phyloP scores from a whole-genome alignment of 2,113 vertebrate species.

The Sorex fumeus region DNA sequence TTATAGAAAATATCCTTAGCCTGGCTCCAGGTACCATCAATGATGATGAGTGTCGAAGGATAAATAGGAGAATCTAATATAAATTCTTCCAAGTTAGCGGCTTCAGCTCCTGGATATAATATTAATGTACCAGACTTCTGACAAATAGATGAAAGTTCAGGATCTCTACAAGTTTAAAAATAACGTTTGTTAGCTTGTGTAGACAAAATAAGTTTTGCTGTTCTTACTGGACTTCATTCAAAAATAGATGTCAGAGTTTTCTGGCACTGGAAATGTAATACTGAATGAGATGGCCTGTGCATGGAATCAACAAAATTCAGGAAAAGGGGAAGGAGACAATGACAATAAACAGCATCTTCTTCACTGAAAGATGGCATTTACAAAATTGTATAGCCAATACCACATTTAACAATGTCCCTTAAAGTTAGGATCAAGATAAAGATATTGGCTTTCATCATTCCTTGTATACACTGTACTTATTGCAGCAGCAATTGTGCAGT shows the following conservation, averaged over 20 bases:
- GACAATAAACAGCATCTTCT: conserved; percentile 11
- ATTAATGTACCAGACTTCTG: conserved; percentile 92
- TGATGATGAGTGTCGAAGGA: conserved; percentile 93
- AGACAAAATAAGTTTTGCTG: conserved; percentile 19
- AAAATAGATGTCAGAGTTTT: conserved; percentile 18
- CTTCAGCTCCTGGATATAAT: conserved; percentile 95
- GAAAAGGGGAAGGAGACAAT: not conserved
- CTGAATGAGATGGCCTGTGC: not conserved
- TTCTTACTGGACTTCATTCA: not conserved
- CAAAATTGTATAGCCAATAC: not conserved
- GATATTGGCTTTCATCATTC: conserved; percentile 14
- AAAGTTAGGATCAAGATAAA: conserved; percentile 1
- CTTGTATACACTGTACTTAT: not conserved
- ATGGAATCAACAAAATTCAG: not conserved
- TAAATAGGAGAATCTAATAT: conserved; percentile 83
- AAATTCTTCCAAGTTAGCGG: conserved; percentile 93
- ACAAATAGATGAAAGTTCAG: conserved; percentile 95
- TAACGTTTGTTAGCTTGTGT: conserved; percentile 29
- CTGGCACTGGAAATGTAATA: conserved; percentile 1
- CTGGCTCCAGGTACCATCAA: conserved; percentile 99
- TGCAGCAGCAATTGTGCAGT: not conserved
- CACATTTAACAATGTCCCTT: not conserved
- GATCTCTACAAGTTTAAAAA: conserved; percentile 89
- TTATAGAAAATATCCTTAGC: conserved; percentile 98
- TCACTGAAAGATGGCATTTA: conserved; percentile 12